A percentile compares a stretch with the other conserved stretches of the same genome.
phyloP scores from a whole-genome alignment of 2,113 vertebrate genomes.

The Siniperca knerii region DNA sequence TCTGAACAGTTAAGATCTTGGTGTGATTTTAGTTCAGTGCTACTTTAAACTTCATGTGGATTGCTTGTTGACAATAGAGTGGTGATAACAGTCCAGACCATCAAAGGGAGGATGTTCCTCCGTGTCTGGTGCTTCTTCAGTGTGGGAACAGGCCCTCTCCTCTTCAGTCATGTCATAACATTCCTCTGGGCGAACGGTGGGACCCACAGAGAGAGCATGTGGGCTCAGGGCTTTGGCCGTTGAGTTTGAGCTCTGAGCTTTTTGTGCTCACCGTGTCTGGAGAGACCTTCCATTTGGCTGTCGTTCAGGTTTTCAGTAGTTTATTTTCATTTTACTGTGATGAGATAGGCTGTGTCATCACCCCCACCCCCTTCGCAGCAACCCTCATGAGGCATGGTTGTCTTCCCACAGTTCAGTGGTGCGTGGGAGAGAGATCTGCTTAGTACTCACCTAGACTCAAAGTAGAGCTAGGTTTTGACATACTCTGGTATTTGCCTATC shows the following conservation, averaged over 20 bases:
- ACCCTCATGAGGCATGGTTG: slow-evolving; percentile 70
- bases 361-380: slow-evolving; percentile 39
- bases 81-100: slow-evolving; percentile 34
- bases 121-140: slow-evolving; percentile 44
- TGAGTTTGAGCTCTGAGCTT: slow-evolving; percentile 41
- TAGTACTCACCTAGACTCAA: slow-evolving; percentile 53
- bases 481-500: slow-evolving; percentile 9
- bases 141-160: slow-evolving; percentile 52
- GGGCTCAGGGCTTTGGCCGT: slow-evolving; percentile 46
- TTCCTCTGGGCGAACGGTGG: slow-evolving; percentile 53
- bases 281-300: slow-evolving; percentile 66
- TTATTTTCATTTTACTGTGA: slow-evolving; percentile 80
- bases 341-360: slow-evolving; percentile 79
- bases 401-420: slow-evolving; percentile 74
- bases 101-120: slow-evolving; percentile 50
- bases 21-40: slow-evolving; percentile 18
- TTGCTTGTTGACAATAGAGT: slow-evolving; percentile 37
- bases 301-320: slow-evolving; percentile 68
- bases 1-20: slow-evolving; percentile 10
- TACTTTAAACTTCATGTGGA: slow-evolving; percentile 35
- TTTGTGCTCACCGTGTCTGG: slow-evolving; percentile 49
- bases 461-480: slow-evolving; percentile 40
- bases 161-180: slow-evolving; percentile 68
- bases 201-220: slow-evolving; percentile 57
- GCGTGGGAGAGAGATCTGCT: slow-evolving; percentile 71